These are phyloP conservation scores for Muschampia plurimacula DNA, from an alignment of 2,888 invertebrate genomes.

Conservation along the genomic window DNA sequence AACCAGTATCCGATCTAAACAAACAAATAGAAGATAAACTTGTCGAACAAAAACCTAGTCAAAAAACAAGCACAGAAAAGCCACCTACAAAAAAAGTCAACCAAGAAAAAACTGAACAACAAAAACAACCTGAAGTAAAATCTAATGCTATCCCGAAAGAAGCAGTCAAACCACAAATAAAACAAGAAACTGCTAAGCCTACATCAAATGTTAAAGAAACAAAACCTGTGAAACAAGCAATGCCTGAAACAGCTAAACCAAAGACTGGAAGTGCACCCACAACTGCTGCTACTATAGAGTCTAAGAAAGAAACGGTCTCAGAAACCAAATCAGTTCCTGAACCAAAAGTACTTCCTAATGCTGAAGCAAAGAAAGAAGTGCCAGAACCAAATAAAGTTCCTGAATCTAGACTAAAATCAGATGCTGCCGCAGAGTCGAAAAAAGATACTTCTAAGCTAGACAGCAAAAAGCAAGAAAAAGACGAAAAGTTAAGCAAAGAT, in stretches of 20 bases:
- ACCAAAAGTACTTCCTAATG: constrained; percentile 42
- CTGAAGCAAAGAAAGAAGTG: constrained; percentile 44
- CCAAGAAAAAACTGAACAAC: constrained; percentile 31
- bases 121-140: constrained; percentile 31
- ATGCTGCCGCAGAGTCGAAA: constrained; percentile 42
- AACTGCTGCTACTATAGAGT: constrained; percentile 49
- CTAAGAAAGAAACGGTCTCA: constrained; percentile 35
- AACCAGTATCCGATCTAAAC: constrained; percentile 38
- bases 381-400: constrained; percentile 44
- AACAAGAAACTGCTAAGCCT: constrained; percentile 41
- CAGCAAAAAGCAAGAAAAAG: background rate
- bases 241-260: constrained; percentile 43
- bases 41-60: constrained; percentile 24
- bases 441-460: constrained; percentile 12
- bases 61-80: constrained; percentile 36
- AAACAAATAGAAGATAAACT: constrained; percentile 39
- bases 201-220: constrained; percentile 55
- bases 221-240: constrained; percentile 44
- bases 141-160: constrained; percentile 41
- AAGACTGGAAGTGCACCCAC: constrained; percentile 41
- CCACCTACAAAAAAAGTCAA: constrained; percentile 11
- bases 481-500: constrained; percentile 31
- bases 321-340: constrained; percentile 46
- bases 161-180: constrained; percentile 43
- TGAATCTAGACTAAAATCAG: constrained; percentile 44